Base-by-base conservation (phyloP, 2,888 invertebrate genomes). In the Xanthostigma xanthostigma region DNA sequence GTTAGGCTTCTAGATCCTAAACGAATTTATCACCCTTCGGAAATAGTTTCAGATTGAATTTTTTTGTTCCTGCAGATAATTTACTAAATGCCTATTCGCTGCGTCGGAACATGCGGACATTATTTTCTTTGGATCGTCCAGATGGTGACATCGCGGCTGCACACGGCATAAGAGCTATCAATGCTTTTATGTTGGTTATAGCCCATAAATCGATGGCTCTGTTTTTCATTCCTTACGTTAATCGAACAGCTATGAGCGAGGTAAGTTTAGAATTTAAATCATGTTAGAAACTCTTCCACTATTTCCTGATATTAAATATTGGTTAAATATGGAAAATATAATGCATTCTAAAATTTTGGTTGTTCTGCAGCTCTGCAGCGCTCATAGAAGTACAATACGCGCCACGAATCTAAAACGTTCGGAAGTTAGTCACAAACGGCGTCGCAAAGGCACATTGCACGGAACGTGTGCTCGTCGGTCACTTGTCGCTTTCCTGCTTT, bases 151-250 rank as follows among this genome's bases (percentile, higher is more conserved):
- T 83, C 43, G 68, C 73, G 45, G 70, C 75, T 0, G 72, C 82
- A 1, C 82, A 83, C 60, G 81, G 81, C 13, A 75, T 83, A 37
- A 65, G 82, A 50, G 76, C 76, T 50, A 56, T 81, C 8, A 82
- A 81, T 57, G 81, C 81, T 1, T 42, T 75, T 8, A 72, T 81
- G 70, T 61, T 83, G 50, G 60, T 82, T 9, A 57, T 78, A 5
- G 73, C 81, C 0, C 83, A 83, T 61, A 83, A 82, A 60, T 78
- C 79, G n/a, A 78, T 83, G 77, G 81, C 82, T 1, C 60, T 78
- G 48, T 78, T 81, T 58, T 83, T 78, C 56, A 71, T 75, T 58
- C 79, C 81, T 2, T 82, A 76, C 57, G 63, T 74, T 42, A 82
- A 83, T 58, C 70, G 81, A 53, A 81, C 81, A 0, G 66, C 69